phyloP scores from a whole-genome alignment of 1,140 invertebrate species.

The Drosophila carrolli region DNA sequence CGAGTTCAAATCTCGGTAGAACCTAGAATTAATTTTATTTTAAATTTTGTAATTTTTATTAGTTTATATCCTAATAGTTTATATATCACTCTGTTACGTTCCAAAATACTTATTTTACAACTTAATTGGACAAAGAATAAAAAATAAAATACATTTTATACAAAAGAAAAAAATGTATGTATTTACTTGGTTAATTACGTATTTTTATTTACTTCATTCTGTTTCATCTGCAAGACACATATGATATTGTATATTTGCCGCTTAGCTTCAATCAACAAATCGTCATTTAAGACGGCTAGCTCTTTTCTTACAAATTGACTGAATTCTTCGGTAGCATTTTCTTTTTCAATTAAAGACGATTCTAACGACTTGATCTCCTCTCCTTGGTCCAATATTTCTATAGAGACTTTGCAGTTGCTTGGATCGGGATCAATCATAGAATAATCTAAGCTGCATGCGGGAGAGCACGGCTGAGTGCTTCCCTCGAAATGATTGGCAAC shows the following conservation, averaged over 20 bases:
- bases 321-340: constrained; percentile 37
- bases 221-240: constrained; percentile 49
- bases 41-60: constrained; percentile 1
- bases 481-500: constrained; percentile 16
- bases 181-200: background rate
- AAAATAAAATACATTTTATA: background rate
- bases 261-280: constrained; percentile 53
- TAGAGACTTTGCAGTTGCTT: background rate
- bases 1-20: constrained; percentile 94
- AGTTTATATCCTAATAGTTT: background rate
- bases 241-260: constrained; percentile 52
- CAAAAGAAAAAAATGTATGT: background rate
- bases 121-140: constrained; percentile 21
- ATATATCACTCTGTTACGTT: too few species aligned
- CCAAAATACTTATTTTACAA: background rate
- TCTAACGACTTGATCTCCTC: background rate
- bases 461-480: background rate
- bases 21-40: constrained; percentile 81
- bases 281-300: constrained; percentile 30
- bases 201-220: constrained; percentile 31
- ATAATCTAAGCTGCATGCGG: constrained; percentile 4
- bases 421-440: constrained; percentile 3
- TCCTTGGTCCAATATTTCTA: background rate
- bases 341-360: background rate
- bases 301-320: constrained; percentile 54